phyloP scores from a whole-genome alignment of 1,140 invertebrate genomes.

The Papilio polytes region DNA sequence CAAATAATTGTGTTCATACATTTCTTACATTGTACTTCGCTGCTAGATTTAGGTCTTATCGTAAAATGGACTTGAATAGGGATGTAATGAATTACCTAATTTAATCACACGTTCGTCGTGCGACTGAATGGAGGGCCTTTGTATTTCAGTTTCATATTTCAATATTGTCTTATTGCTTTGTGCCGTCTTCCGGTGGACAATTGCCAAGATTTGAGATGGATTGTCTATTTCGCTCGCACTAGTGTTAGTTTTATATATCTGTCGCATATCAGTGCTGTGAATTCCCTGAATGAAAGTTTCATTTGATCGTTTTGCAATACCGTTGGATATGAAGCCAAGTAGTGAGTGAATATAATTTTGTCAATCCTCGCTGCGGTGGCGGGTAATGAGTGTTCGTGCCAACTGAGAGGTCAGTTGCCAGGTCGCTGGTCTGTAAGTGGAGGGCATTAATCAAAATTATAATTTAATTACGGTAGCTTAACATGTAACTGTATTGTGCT shows the following conservation, averaged over 20 bases:
- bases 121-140: conserved; percentile 72
- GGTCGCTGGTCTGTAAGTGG: conserved; percentile 2
- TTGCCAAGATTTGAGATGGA: conserved; percentile 75
- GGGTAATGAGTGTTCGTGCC: conserved; percentile 39
- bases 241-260: conserved; percentile 45
- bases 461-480: conserved; percentile 34
- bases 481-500: background rate
- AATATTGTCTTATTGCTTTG: conserved; percentile 71
- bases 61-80: conserved; percentile 37
- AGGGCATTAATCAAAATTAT: conserved; percentile 26
- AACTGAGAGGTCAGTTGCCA: conserved; percentile 43
- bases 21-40: background rate
- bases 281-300: conserved; percentile 79
- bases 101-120: conserved; percentile 56
- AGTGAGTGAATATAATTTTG: conserved; percentile 75
- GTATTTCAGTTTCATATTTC: conserved; percentile 72
- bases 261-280: conserved; percentile 57
- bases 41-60: background rate
- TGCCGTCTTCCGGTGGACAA: conserved; percentile 79
- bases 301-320: conserved; percentile 77
- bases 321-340: conserved; percentile 68
- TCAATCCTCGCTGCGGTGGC: conserved; percentile 56
- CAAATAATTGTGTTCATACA: background rate
- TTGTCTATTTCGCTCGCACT: conserved; percentile 51
- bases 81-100: conserved; percentile 52